Evolutionary conservation across 2,113 vertebrate genomes (phyloP).

Genomic region (Edolisoma coerulescens): DNA sequence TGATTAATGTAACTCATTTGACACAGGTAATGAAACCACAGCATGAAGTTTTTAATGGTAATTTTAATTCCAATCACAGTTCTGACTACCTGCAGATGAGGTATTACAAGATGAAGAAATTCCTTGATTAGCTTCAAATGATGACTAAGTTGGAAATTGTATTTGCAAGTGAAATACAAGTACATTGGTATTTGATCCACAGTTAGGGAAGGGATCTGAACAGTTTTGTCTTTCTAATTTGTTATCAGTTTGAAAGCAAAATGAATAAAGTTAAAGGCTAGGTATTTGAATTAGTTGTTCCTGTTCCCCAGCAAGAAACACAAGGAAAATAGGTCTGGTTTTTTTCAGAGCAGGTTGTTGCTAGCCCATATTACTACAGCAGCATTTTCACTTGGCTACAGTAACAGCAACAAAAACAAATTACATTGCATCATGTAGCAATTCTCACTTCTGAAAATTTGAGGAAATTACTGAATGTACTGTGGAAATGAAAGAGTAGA

Average conservation of each 20-base stretch:
- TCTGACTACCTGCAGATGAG: slow-evolving; percentile 31
- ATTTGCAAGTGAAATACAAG: slow-evolving; percentile 27
- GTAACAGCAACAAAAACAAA: background rate
- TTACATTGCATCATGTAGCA: background rate
- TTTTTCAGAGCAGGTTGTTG: background rate
- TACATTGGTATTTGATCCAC: background rate
- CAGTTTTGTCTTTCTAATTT: background rate
- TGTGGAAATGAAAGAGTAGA: background rate
- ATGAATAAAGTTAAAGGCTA: background rate
- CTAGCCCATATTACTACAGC: background rate
- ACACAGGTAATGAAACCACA: slow-evolving; percentile 34
- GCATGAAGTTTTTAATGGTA: slow-evolving; percentile 33
- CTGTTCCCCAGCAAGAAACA: background rate
- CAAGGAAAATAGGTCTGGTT: background rate
- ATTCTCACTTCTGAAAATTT: background rate
- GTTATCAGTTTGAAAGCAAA: background rate
- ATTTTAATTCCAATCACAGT: slow-evolving; percentile 52
- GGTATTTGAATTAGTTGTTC: background rate
- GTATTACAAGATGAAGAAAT: slow-evolving; percentile 38
- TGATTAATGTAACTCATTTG: slow-evolving; percentile 46
- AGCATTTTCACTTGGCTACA: background rate
- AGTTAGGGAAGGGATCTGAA: background rate
- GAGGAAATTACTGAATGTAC: background rate
- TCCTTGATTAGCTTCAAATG: slow-evolving; percentile 40
- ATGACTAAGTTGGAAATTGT: background rate